Evolutionary conservation across 2,888 invertebrate species (phyloP).

Genomic region (Orthosia cruda): DNA sequence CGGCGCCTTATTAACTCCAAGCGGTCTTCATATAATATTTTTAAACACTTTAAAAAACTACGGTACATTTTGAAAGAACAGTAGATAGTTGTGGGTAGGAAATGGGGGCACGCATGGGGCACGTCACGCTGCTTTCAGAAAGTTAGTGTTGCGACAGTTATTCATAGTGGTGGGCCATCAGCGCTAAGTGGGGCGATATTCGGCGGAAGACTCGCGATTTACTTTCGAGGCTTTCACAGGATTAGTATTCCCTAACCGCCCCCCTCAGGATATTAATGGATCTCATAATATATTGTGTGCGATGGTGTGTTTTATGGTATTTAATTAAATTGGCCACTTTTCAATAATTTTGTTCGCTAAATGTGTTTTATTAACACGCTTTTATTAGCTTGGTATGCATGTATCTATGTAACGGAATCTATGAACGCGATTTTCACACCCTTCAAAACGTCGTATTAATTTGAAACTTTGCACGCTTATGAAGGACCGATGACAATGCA

Average conservation of each 20-base stretch:
- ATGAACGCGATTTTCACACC: too few species aligned
- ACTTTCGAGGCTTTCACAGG: slow-evolving; percentile 58
- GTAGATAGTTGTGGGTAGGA: slow-evolving; percentile 1
- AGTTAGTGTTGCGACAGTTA: slow-evolving; percentile 54
- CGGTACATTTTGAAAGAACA: slow-evolving; percentile 6
- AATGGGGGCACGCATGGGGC: too few species aligned
- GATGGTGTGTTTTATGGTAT: slow-evolving; percentile 22
- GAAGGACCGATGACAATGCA: too few species aligned
- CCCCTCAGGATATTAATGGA: slow-evolving; percentile 58
- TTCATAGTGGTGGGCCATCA: slow-evolving; percentile 60
- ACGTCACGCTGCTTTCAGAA: slow-evolving; percentile 45
- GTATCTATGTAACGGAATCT: too few species aligned
- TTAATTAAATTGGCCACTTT: slow-evolving; percentile 27
- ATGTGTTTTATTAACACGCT: too few species aligned
- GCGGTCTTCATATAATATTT: neutral
- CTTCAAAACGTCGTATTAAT: too few species aligned
- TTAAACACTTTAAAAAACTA: neutral
- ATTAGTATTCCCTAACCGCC: slow-evolving; percentile 60
- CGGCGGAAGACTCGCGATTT: slow-evolving; percentile 56
- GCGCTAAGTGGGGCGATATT: slow-evolving; percentile 61
- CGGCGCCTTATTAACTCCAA: neutral
- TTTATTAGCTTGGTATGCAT: too few species aligned
- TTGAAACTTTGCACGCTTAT: too few species aligned
- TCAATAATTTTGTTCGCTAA: neutral
- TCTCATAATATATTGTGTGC: slow-evolving; percentile 54